These are phyloP conservation scores for Erythrolamprus reginae DNA, from an alignment of 2,113 vertebrate genomes.

Conservation along the genomic window DNA sequence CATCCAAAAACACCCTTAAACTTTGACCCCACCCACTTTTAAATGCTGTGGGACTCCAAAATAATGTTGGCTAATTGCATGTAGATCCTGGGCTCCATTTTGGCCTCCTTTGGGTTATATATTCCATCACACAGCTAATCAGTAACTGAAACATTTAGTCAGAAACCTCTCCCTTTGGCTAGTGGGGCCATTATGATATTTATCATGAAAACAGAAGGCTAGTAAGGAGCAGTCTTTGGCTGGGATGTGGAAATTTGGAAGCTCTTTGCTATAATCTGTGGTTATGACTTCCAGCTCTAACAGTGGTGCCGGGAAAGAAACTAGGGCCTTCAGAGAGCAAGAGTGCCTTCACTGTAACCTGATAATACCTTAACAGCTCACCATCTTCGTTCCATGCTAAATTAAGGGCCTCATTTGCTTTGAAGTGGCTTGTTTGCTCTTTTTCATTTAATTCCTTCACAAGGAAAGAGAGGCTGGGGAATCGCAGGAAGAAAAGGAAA, in stretches of 20 bases:
- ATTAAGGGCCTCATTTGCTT: slow-evolving; percentile 64
- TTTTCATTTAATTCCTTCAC: slow-evolving; percentile 7
- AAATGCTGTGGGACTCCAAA: neutral
- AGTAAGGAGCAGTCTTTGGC: slow-evolving; percentile 54
- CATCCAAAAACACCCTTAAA: neutral
- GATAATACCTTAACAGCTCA: slow-evolving; percentile 69
- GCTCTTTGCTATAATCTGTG: slow-evolving; percentile 68
- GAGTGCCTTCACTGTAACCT: slow-evolving; percentile 65
- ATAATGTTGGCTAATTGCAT: neutral
- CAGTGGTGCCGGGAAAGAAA: slow-evolving; percentile 67
- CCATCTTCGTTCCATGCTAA: slow-evolving; percentile 59
- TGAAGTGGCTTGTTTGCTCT: slow-evolving; percentile 60
- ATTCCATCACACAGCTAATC: slow-evolving; percentile 5
- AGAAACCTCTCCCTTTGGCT: neutral
- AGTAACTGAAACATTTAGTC: slow-evolving; percentile 19
- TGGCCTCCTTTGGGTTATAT: neutral
- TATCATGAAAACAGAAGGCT: slow-evolving; percentile 29
- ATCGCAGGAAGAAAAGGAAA: neutral
- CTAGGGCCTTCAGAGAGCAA: slow-evolving; percentile 61
- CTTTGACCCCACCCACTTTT: neutral
- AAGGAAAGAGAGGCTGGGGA: slow-evolving; percentile 4
- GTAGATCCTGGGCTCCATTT: neutral
- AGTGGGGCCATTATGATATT: slow-evolving; percentile 43
- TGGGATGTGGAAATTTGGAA: slow-evolving; percentile 66
- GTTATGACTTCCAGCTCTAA: slow-evolving; percentile 64